Percentiles rank a stretch among this genome's conserved stretches.
phyloP scores from a whole-genome alignment of 2,797 vertebrate genomes.

The Aulostomus chinensis region DNA sequence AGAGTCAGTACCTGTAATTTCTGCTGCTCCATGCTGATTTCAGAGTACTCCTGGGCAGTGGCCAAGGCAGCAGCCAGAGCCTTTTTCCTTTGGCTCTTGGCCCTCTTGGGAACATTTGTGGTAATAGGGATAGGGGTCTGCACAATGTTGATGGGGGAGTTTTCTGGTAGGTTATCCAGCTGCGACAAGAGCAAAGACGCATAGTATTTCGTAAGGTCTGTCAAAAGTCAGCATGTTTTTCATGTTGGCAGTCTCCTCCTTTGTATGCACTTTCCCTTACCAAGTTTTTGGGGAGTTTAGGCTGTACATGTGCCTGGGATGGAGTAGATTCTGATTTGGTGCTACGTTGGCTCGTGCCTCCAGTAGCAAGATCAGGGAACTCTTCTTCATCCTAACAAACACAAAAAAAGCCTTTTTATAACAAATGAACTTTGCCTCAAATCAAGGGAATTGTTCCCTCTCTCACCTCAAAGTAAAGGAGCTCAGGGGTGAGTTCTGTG shows the following conservation, averaged over 20 bases:
- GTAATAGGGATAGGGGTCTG: constrained; percentile 99
- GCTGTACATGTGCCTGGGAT: constrained; percentile 73
- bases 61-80: constrained; percentile 95
- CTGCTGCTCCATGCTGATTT: constrained; percentile 99
- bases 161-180: constrained; percentile 95
- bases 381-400: constrained; percentile 90
- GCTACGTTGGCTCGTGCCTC: constrained; percentile 75
- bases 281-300: constrained; percentile 90
- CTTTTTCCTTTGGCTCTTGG: constrained; percentile 99
- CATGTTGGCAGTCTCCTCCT: neutral
- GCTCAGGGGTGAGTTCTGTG: constrained; percentile 83
- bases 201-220: neutral
- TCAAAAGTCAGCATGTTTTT: neutral
- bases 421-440: neutral
- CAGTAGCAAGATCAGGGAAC: constrained; percentile 88
- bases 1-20: constrained; percentile 89
- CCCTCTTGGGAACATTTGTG: constrained; percentile 96
- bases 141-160: constrained; percentile 97
- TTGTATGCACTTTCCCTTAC: constrained; percentile 59
- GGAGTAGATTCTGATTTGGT: constrained; percentile 78
- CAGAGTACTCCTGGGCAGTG: constrained; percentile 97
- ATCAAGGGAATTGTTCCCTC: neutral
- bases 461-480: constrained; percentile 92
- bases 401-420: constrained; percentile 5
- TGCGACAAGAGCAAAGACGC: constrained; percentile 50